Evolutionary conservation across 2,888 invertebrate species (phyloP), one percentile per base, ranked within the genome.

Genomic region (Chrysomela aeneicollis): DNA sequence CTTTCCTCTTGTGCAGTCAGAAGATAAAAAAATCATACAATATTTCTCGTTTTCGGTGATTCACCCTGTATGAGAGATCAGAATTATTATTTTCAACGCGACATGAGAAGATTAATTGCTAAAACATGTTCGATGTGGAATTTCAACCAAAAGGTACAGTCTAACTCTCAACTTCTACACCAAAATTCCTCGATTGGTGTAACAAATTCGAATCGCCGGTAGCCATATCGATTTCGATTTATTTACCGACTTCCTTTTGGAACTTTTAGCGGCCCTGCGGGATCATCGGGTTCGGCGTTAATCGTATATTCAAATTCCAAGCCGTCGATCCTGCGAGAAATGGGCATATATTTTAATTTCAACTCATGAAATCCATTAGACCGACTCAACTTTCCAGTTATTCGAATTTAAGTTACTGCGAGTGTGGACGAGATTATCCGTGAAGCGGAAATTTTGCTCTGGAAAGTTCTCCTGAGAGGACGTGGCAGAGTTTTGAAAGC

Each of bases 321-420:
- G 2, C 9, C 32, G 9, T 9, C 15, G 4, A 15, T 15, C 9
- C 35, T 12, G 71, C 69, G 74, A 72, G 73, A 73, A 76, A 74
- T 71, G 73, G 76, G 76, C 76, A 77, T 77, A 42, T 15, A 76
- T 64, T 78, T 76, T 74, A 75, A 76, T 64, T 78, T 76, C 73
- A 75, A 76, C 76, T 73, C 71, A 71, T 70, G 69, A 77, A 78
- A 76, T 76, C 76, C 77, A 78, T 78, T 77, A 78, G 74, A 74
- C 71, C 72, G 71, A 72, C 70, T 71, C 74, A 77, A 77, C 74
- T 77, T 77, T 76, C 70, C 65, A 66, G 72, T 75, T 74, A 75
- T 75, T 30, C 18, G 51, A 73, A 62, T 73, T 69, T 68, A 66
- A 64, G 68, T 65, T 61, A 70, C 70, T 70, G 69, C 66, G 22